A percentile compares a stretch with the other conserved stretches of the same genome.
phyloP scores from a whole-genome alignment of 2,113 vertebrate genomes.

The Cynopterus brachyotis region DNA sequence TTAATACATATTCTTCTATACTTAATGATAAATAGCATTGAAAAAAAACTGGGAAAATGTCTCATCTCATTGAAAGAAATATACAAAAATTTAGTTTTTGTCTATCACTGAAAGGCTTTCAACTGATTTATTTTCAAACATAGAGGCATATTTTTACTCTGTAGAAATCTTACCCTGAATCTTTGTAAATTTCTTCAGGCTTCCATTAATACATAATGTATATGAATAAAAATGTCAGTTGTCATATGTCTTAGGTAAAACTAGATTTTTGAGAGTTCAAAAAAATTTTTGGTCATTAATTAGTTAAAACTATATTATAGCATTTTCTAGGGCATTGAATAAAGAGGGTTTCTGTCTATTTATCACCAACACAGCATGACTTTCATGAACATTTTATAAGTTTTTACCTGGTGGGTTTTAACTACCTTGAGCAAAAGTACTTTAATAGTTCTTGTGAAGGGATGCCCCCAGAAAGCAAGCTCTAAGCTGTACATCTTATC shows the following conservation, averaged over 20 bases:
- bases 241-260: constrained; percentile 44
- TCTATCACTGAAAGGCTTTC: constrained; percentile 71
- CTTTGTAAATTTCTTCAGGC: constrained; percentile 75
- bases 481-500: background rate
- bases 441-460: background rate
- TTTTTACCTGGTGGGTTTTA: constrained; percentile 4
- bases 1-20: background rate
- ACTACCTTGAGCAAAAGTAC: constrained; percentile 14
- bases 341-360: background rate
- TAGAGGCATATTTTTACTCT: constrained; percentile 68
- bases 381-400: background rate
- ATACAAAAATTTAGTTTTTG: constrained; percentile 52
- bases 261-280: constrained; percentile 61
- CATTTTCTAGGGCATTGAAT: background rate
- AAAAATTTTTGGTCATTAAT: background rate
- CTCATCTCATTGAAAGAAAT: constrained; percentile 78
- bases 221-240: constrained; percentile 64
- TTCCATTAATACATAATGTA: constrained; percentile 62
- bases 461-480: background rate
- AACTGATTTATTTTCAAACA: constrained; percentile 77
- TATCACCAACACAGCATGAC: background rate
- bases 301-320: constrained; percentile 16
- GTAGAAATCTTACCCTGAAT: constrained; percentile 67
- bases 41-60: constrained; percentile 79
- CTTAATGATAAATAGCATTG: constrained; percentile 74